Evolutionary conservation across 2,888 invertebrate genomes (phyloP), one percentile per base, ranked within the genome.

Genomic region (Eueremaeus valkanovi): DNA sequence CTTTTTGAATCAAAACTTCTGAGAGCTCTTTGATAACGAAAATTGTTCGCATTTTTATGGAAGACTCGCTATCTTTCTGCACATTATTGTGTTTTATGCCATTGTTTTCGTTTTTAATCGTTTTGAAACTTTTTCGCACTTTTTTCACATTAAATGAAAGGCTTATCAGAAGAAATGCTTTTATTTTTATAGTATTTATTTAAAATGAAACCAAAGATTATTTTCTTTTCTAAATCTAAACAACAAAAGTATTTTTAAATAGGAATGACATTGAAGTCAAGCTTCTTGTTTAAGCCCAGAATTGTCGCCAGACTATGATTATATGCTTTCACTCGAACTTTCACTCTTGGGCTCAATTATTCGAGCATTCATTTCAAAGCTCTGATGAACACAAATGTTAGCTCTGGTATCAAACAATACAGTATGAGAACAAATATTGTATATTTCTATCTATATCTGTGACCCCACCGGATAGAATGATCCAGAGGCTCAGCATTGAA

Each of bases 321-420:
- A 58, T 31, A 31, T 1, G 24, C 11, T 36, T 55, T 55, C 21
- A 58, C 18, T 66, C 29, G n/a, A 40, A 40, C 40, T 58, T 58
- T 66, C 55, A 51, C 11, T 45, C 31, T 58, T 36, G 36, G 29
- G 66, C 40, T 66, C 66, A 66, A 66, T 33, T 66, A 33, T 66
- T 66, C 13, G 66, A 21, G 36, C 40, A 21, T 36, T 66, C 11
- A 21, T 66, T 66, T 66, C n/a, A 66, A 36, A 16, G 66, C 66
- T 66, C 58, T 58, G 58, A 31, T 40, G 66, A 66, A 40, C 66
- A 66, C 40, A 66, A 66, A 40, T n/a, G 66, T 66, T 66, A 58
- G 29, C 29, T 29, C 24, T 55, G 9, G 36, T 36, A 66, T 66
- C 40, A 66, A 40, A n/a, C 21, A 55, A 9, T 66, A 11, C 11